Base-by-base conservation (phyloP, 2,113 vertebrate species). In the Rallus limicola region DNA sequence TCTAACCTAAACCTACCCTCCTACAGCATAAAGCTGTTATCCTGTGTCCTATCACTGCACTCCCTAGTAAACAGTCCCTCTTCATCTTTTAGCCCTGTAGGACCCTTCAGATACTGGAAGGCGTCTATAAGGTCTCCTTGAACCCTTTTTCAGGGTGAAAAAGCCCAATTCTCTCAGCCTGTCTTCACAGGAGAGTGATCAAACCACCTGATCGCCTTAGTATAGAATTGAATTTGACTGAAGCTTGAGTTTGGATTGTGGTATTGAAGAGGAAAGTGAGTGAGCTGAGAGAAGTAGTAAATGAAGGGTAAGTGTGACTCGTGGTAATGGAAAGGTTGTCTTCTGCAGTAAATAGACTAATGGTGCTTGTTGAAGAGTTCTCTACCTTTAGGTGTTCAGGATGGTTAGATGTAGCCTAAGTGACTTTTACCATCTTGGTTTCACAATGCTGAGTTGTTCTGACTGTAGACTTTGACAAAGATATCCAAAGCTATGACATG, bases 361-460 rank as follows among this genome's bases (percentile, higher is more conserved):
- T 12, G 10, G 36, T 36, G n/a, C 13, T 67, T 56, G 11, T 11
- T 60, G 74, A 82, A 82, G 56, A 28, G 21, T 53, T 48, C 7
- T 48, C 9, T 24, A 11, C 4, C 4, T 88, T 11, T 48, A 56
- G 28, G 6, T 46, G 28, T 53, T 63, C 19, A 24, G 40, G 24
- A 21, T 34, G 11, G 6, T 48, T 58, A 28, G 9, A 11, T 63
- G 19, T 38, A 46, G 28, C 9, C 29, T 42, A 42, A 46, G 5
- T 5, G 13, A 38, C 4, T 71, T 59, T n/a, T 56, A 38, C n/a
- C 16, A 5, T 42, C 1, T 2, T 19, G 14, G 0, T 1, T 52
- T 78, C 52, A 71, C 20, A 48, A 17, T 1, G 1, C 25, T 78
- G 60, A 68, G 62, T 75, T 83, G 17, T 50, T 91, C 76, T 34